Conservation (phyloP, 35 echinoderm and acorn worm species). For the Heliocidaris tuberculata region DNA sequence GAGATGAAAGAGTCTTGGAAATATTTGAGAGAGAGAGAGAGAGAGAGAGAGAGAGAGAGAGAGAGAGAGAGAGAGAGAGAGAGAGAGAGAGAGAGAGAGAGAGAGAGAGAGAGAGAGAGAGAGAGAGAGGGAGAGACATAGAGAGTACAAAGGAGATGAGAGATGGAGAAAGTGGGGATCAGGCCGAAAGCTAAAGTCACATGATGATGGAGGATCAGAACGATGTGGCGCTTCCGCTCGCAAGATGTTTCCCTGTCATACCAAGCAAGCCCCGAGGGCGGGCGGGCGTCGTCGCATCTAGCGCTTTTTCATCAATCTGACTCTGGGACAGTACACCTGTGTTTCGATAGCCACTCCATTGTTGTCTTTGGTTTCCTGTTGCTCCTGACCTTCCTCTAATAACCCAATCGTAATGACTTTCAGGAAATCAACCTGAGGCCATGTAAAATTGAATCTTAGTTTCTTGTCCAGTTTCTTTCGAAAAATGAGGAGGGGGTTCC, state of each 20-base stretch:
- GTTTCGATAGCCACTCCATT: not conserved
- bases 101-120: not conserved
- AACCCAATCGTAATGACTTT: not conserved
- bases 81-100: not conserved
- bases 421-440: not conserved
- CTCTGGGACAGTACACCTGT: not conserved
- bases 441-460: not conserved
- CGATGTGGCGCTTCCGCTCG: not conserved
- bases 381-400: not conserved
- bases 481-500: not conserved
- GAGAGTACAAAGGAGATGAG: not conserved
- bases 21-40: not conserved
- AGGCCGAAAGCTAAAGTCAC: not conserved
- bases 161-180: not conserved
- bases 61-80: not conserved
- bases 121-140: not conserved
- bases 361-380: slow-evolving; percentile 7
- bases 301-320: not conserved
- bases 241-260: slow-evolving; percentile 6
- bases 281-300: not conserved
- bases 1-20: not conserved
- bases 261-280: not conserved
- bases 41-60: not conserved
- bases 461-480: not conserved
- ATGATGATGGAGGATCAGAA: not conserved